Evolutionary conservation across 2,113 vertebrate genomes (phyloP), one percentile per base, ranked within the genome.

Genomic region (Ceyx cyanopectus): DNA sequence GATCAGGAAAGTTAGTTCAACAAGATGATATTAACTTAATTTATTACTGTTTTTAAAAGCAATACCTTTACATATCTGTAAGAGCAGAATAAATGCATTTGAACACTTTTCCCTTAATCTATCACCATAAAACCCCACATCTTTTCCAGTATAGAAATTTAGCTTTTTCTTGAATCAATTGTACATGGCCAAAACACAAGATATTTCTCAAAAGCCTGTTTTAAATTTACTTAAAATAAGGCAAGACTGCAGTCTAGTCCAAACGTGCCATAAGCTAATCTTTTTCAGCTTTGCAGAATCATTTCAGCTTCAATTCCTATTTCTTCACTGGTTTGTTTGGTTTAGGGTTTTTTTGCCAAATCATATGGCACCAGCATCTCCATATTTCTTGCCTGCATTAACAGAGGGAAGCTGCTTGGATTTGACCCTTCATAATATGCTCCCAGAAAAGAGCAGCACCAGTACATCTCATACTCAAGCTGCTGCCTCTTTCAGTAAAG

Each of bases 161-260:
- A 72, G 8, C 46, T 51, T 79, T 74, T 83, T 73, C 74, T 41
- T 58, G 65, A 90, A 72, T 53, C 1, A 0, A 74, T 9, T 84
- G 41, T 46, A 72, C 34, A 45, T 26, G 19, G 53, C 62, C 51
- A 80, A 90, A 94, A 89, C 2, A 7, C 58, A 87, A 73, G 30
- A 60, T 19, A 26, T 61, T 67, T 93, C 91, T 73, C 79, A 90
- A 89, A 83, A 85, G 66, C n/a, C 50, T 12, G 5, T 66, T 97
- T 96, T 76, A 83, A 93, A 92, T 92, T 87, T 89, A 78, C 80
- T 87, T 84, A 86, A 89, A 92, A 89, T 67, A 90, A 87, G 0
- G 0, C 48, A 85, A 75, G 75, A 63, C 51, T 56, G 66, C 53
- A 87, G 62, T 77, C 61, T 86, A 92, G 80, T 82, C 74, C 54